These are phyloP conservation scores for Patella ulyssiponensis DNA, from an alignment of 2,888 invertebrate genomes.

Conservation along the genomic window DNA sequence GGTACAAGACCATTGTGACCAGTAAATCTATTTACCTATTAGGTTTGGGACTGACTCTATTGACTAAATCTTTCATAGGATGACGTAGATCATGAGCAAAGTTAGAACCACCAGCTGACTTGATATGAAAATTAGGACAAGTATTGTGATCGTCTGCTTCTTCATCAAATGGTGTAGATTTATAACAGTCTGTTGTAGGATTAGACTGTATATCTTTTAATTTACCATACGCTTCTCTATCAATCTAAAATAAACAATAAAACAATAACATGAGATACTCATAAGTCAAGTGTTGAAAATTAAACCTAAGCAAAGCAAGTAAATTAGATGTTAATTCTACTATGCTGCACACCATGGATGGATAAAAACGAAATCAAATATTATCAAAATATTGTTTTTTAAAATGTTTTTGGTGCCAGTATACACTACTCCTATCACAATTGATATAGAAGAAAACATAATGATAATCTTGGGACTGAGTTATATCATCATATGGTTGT, in stretches of 20 bases:
- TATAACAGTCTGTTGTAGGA: conserved; percentile 4
- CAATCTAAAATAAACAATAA: conserved; percentile 26
- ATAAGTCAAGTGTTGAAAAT: too few relatives aligned
- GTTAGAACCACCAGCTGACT: conserved; percentile 73
- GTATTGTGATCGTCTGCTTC: conserved; percentile 76
- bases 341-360: too few relatives aligned
- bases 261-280: too few relatives aligned
- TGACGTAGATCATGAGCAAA: conserved; percentile 83
- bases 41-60: conserved; percentile 82
- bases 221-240: conserved; percentile 33
- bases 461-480: too few relatives aligned
- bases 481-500: too few relatives aligned
- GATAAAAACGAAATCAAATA: too few relatives aligned
- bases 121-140: conserved; percentile 88
- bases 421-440: too few relatives aligned
- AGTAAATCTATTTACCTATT: not conserved
- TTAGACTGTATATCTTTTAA: conserved; percentile 16
- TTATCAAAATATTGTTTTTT: too few relatives aligned
- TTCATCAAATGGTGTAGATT: conserved; percentile 33
- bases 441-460: too few relatives aligned
- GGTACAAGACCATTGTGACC: not conserved
- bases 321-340: too few relatives aligned
- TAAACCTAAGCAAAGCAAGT: too few relatives aligned
- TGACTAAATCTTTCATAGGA: conserved; percentile 87
- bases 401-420: too few relatives aligned